Conservation (phyloP, 2,113 vertebrate genomes). For the Anoplopoma fimbria region DNA sequence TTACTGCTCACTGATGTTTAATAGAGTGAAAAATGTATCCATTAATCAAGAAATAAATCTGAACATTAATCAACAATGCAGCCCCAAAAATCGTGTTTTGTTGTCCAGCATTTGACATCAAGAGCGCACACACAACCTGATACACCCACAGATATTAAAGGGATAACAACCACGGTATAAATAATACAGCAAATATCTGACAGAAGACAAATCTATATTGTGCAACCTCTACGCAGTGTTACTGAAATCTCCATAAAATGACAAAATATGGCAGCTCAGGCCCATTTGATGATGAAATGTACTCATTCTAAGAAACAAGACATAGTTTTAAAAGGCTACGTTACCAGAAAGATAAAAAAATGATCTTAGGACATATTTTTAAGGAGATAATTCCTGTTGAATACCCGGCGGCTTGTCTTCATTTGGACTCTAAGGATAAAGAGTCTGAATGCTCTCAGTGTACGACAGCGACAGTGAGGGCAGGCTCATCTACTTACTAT, state of each 20-base stretch:
- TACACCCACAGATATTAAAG: neutral
- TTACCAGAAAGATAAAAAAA: neutral
- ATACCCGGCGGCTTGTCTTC: neutral
- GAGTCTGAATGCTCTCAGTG: conserved; percentile 35
- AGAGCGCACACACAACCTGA: neutral
- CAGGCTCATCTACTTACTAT: conserved; percentile 20
- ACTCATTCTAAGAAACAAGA: neutral
- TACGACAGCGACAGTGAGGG: conserved; percentile 34
- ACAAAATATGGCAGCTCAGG: neutral
- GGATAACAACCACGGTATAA: neutral
- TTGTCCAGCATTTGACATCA: neutral
- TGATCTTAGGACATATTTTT: neutral
- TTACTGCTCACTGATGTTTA: too few species aligned
- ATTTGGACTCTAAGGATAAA: neutral
- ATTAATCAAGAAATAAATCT: too few species aligned
- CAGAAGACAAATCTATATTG: neutral
- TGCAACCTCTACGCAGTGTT: neutral
- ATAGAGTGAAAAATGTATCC: too few species aligned
- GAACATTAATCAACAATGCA: too few species aligned
- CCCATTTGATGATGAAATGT: neutral
- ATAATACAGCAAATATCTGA: neutral
- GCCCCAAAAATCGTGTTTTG: too few species aligned
- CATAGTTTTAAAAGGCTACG: conserved; percentile 6
- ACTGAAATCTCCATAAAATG: neutral
- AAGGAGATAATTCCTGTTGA: conserved; percentile 15